Conservation (phyloP, 1,140 invertebrate genomes). For the Drosophila persimilis region DNA sequence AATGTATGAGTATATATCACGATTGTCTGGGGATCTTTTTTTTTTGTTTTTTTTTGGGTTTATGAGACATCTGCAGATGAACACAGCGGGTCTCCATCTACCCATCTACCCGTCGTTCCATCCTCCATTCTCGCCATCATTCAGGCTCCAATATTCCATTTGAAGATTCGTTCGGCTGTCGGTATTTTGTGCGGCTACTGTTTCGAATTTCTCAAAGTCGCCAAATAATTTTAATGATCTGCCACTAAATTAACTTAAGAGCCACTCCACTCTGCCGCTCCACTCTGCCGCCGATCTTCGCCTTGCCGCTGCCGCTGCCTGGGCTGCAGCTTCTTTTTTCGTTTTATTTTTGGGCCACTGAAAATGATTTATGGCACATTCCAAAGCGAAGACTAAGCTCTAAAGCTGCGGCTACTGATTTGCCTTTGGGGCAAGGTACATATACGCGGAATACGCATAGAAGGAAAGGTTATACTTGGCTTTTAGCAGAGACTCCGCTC, state of each 20-base stretch:
- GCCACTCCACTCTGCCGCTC: constrained; percentile 15
- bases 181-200: constrained; percentile 73
- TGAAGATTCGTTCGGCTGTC: constrained; percentile 75
- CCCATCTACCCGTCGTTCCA: not conserved
- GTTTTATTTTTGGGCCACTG: constrained; percentile 29
- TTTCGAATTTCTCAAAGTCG: constrained; percentile 72
- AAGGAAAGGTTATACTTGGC: no score
- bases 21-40: constrained; percentile 24
- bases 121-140: constrained; percentile 32
- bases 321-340: not conserved
- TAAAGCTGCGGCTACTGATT: constrained; percentile 42
- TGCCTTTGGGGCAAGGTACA: constrained; percentile 2
- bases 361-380: constrained; percentile 59
- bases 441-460: not conserved
- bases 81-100: constrained; percentile 45
- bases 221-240: constrained; percentile 63
- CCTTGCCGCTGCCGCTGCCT: not conserved
- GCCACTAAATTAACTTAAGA: constrained; percentile 63
- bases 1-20: constrained; percentile 7
- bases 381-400: constrained; percentile 39
- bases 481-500: not conserved
- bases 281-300: constrained; percentile 1
- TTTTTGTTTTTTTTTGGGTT: constrained; percentile 11
- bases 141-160: constrained; percentile 56
- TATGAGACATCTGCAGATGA: constrained; percentile 60